phyloP scores from a whole-genome alignment of 2,888 invertebrate genomes.

The Stenurella melanura region DNA sequence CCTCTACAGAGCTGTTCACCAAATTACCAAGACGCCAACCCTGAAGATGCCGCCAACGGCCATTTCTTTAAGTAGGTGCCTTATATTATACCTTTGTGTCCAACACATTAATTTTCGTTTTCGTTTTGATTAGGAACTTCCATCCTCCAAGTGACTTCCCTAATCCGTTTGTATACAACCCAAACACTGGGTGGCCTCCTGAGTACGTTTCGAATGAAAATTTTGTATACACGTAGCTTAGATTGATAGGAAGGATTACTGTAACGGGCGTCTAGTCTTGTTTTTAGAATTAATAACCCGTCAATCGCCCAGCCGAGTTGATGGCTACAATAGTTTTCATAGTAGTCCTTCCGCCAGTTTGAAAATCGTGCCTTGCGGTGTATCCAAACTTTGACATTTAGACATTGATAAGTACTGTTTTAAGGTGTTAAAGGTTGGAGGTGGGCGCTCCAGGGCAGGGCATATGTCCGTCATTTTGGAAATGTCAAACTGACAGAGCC shows the following conservation, averaged over 20 bases:
- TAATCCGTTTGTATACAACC: not conserved
- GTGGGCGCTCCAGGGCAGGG: too few species aligned
- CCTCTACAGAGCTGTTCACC: conserved; percentile 52
- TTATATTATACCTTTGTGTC: conserved; percentile 11
- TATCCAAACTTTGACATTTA: too few species aligned
- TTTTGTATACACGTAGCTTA: not conserved
- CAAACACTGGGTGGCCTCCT: not conserved
- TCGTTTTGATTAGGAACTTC: not conserved
- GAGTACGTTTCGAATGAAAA: not conserved
- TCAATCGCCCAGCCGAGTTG: not conserved
- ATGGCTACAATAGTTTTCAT: not conserved
- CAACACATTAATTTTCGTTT: conserved; percentile 3
- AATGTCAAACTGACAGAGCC: too few species aligned
- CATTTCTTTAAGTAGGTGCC: conserved; percentile 54
- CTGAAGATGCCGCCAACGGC: conserved; percentile 49
- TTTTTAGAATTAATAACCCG: not conserved
- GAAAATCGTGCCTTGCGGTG: too few species aligned
- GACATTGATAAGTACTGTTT: too few species aligned
- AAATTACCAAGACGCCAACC: conserved; percentile 51
- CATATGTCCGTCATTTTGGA: too few species aligned
- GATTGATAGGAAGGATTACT: not conserved
- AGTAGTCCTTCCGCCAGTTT: too few species aligned
- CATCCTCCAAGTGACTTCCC: not conserved
- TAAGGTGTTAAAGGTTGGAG: too few species aligned
- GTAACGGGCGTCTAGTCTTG: not conserved